Evolutionary conservation across 2,888 invertebrate species (phyloP), one percentile per base, ranked within the genome.

Genomic region (Cataglyphis cursor): DNA sequence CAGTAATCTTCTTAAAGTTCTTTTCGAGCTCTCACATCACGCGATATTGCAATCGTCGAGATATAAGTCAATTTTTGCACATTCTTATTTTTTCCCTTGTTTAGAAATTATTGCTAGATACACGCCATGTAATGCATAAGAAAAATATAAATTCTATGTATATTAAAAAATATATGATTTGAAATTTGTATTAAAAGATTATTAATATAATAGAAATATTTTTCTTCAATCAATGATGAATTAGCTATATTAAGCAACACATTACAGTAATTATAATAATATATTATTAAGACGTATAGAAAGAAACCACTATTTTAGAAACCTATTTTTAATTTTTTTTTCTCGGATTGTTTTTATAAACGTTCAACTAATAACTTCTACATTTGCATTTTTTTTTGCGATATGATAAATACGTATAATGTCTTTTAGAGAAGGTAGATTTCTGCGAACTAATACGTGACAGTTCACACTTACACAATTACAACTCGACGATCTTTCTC

Each of bases 11-110:
- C 64, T 28, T 76, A 31, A 64, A 64, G 54, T 61, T 44, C 41
- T 75, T 51, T 64, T 24, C 74, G 9, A 76, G 28, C 75, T 76
- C 76, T 66, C 76, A 57, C 54, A 57, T 66, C 78, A 68, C 70
- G 70, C 59, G 70, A 80, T 70, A 61, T 61, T 59, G 70, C 78
- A 59, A 54, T 76, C 41, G 35, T 12, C 18, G 8, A 70, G 70
- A 80, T 68, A 70, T 59, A 44, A 68, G 78, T 59, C 59, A 24
- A 59, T 80, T 80, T 44, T 41, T 51, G 31, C 35, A 44, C 44
- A 31, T 68, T 61, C n/a, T 54, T 70, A 31, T 31, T 21, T 21
- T 59, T 41, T 5, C 18, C 21, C 10, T 6, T 57, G 8, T 10
- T 5, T 24, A n/a, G 24, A 65, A 59, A 61, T 59, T 24, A 44